These are phyloP conservation scores for Caenorhabditis zanzibari DNA, from an alignment of 2,888 invertebrate genomes.

Conservation along the genomic window DNA sequence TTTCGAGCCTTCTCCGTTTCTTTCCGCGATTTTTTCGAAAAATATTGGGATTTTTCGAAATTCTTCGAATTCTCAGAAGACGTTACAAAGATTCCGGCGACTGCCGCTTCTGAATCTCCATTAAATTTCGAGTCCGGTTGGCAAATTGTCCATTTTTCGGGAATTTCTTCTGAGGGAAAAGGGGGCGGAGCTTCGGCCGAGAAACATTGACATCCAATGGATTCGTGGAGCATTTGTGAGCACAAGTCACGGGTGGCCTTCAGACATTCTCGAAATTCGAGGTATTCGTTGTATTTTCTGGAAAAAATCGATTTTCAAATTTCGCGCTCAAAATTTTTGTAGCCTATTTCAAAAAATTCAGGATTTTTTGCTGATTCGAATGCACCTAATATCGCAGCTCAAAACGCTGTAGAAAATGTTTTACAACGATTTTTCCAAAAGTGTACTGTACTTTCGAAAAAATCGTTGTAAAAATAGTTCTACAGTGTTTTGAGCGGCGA, in stretches of 20 bases:
- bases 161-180: slow-evolving; percentile 33
- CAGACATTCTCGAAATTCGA: slow-evolving; percentile 41
- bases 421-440: no score
- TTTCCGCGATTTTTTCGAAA: not conserved
- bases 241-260: slow-evolving; percentile 32
- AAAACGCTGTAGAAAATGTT: no score
- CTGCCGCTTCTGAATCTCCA: slow-evolving; percentile 11
- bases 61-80: not conserved
- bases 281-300: slow-evolving; percentile 31
- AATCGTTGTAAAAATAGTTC: no score
- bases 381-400: no score
- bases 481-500: no score
- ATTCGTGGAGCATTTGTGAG: slow-evolving; percentile 42
- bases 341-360: no score
- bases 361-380: no score
- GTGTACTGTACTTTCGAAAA: no score
- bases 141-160: slow-evolving; percentile 22
- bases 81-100: slow-evolving; percentile 25
- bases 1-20: slow-evolving; percentile 1
- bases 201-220: slow-evolving; percentile 52
- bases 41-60: not conserved
- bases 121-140: slow-evolving; percentile 48
- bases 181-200: not conserved
- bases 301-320: not conserved
- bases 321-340: no score